Conservation (phyloP, 2,113 vertebrate genomes). For the Caloenas nicobarica region DNA sequence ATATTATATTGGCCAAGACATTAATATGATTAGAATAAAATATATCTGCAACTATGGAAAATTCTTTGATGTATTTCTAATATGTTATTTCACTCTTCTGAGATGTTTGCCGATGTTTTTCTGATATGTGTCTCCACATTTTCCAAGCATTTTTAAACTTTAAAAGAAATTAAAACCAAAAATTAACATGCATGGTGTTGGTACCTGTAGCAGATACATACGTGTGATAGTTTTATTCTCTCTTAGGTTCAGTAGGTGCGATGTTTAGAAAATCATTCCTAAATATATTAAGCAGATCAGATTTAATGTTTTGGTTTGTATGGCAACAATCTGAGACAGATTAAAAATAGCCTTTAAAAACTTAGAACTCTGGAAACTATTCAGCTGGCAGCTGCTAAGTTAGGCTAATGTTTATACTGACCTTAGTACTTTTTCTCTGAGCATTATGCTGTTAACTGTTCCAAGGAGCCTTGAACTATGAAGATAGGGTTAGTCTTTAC, state of each 20-base stretch:
- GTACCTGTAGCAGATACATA: not conserved
- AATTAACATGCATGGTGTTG: not conserved
- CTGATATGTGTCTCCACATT: not conserved
- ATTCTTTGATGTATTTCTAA: not conserved
- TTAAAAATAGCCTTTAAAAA: slow-evolving; percentile 68
- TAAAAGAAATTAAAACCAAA: not conserved
- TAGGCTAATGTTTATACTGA: slow-evolving; percentile 77
- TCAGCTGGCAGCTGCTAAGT: slow-evolving; percentile 68
- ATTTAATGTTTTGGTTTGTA: slow-evolving; percentile 62
- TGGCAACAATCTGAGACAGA: slow-evolving; percentile 47
- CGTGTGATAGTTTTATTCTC: not conserved
- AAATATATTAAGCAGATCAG: slow-evolving; percentile 8
- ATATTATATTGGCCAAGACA: not conserved
- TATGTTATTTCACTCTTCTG: not conserved
- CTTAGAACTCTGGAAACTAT: slow-evolving; percentile 62
- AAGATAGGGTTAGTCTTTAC: slow-evolving; percentile 84
- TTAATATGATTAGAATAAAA: not conserved
- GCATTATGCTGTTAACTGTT: slow-evolving; percentile 72
- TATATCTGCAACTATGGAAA: not conserved
- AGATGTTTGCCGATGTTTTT: not conserved
- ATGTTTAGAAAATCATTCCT: not conserved
- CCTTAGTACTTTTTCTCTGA: slow-evolving; percentile 68
- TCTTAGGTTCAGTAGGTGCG: not conserved
- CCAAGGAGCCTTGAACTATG: slow-evolving; percentile 78
- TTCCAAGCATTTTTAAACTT: not conserved